These are phyloP conservation scores for Oryzias woworae DNA, from an alignment of 2,113 vertebrate species.

Conservation along the genomic window DNA sequence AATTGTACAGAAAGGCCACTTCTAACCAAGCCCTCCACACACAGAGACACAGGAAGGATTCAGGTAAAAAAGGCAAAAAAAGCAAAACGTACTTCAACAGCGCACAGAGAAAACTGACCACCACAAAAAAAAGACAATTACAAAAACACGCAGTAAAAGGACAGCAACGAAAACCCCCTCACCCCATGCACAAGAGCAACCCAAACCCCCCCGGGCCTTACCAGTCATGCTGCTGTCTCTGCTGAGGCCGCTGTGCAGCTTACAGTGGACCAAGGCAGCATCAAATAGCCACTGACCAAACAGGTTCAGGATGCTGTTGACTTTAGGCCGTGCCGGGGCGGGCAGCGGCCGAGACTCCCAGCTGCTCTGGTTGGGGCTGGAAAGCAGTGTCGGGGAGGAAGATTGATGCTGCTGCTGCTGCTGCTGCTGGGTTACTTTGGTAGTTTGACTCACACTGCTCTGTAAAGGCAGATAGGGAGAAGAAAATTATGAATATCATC, in stretches of 20 bases:
- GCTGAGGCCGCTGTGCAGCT: slow-evolving; percentile 93
- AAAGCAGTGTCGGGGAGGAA: slow-evolving; percentile 88
- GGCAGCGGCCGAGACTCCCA: slow-evolving; percentile 91
- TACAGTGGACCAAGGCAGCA: slow-evolving; percentile 95
- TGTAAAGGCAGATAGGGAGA: slow-evolving; percentile 43
- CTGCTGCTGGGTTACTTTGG: slow-evolving; percentile 84
- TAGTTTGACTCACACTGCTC: slow-evolving; percentile 83
- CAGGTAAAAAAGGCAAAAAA: slow-evolving; percentile 56
- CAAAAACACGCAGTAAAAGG: slow-evolving; percentile 46
- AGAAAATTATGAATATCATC: not conserved
- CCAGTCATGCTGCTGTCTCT: slow-evolving; percentile 96
- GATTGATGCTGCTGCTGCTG: slow-evolving; percentile 85
- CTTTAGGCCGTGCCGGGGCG: slow-evolving; percentile 90
- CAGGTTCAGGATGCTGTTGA: slow-evolving; percentile 97
- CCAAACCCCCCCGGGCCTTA: slow-evolving; percentile 72
- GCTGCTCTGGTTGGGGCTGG: slow-evolving; percentile 92
- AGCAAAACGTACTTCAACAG: slow-evolving; percentile 51
- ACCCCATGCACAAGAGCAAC: slow-evolving; percentile 56
- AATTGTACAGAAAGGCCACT: slow-evolving; percentile 58
- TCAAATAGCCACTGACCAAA: slow-evolving; percentile 97
- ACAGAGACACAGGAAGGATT: slow-evolving; percentile 50
- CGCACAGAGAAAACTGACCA: slow-evolving; percentile 32
- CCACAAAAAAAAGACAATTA: slow-evolving; percentile 48
- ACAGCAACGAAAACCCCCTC: slow-evolving; percentile 57
- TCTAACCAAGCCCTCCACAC: slow-evolving; percentile 68